Evolutionary conservation across 2,888 invertebrate genomes (phyloP).

Genomic region (Acheta domesticus): DNA sequence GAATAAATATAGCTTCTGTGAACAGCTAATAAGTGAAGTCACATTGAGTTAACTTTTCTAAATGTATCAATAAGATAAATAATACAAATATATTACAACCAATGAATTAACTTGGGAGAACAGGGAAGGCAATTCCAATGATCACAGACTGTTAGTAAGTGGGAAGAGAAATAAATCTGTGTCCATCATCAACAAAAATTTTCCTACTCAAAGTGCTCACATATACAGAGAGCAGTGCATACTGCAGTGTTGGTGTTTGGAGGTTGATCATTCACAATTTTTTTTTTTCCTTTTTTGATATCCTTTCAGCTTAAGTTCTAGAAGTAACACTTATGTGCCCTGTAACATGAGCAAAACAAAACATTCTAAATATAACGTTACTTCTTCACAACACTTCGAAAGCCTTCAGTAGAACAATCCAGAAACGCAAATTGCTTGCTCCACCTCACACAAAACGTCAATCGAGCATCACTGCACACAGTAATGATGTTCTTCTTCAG

Average conservation of each 20-base stretch:
- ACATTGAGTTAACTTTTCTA: neutral
- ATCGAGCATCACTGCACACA: slow-evolving; percentile 2
- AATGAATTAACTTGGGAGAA: slow-evolving; percentile 30
- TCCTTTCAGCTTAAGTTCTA: neutral
- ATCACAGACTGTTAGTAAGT: slow-evolving; percentile 51
- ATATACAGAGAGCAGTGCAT: slow-evolving; percentile 2
- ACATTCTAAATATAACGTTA: too few relatives aligned
- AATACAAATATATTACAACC: slow-evolving; percentile 27
- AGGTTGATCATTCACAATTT: neutral
- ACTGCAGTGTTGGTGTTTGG: slow-evolving; percentile 21
- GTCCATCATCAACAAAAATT: slow-evolving; percentile 28
- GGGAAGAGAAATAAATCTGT: slow-evolving; percentile 32
- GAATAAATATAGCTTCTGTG: slow-evolving; percentile 26
- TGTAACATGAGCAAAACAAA: slow-evolving; percentile 19
- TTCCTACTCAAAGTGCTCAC: slow-evolving; percentile 22
- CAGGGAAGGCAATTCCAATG: slow-evolving; percentile 52
- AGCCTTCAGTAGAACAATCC: neutral
- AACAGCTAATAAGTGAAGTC: slow-evolving; percentile 31
- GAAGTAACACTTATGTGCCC: neutral
- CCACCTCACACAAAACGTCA: neutral
- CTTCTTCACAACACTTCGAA: neutral
- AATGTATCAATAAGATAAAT: slow-evolving; percentile 29
- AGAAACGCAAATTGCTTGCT: neutral
- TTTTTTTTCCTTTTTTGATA: too few relatives aligned
- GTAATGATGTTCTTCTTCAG: neutral